Percentiles rank a stretch among this genome's conserved stretches.
Evolutionary conservation across 2,888 invertebrate species (phyloP).

Genomic region (Lasioglossum vierecki): DNA sequence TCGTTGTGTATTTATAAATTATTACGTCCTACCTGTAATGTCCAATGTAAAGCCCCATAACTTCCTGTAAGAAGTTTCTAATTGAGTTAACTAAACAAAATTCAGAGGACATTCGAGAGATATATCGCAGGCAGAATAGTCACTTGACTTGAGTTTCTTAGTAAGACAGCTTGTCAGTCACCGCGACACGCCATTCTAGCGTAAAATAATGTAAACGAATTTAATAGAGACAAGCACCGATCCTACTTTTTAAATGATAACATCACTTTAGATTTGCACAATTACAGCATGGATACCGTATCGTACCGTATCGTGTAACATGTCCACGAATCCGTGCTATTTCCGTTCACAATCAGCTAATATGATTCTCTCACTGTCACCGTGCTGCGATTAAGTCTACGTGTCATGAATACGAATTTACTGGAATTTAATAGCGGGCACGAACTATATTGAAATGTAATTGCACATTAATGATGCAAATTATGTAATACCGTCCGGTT

Average conservation of each 20-base stretch:
- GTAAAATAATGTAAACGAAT: too few species aligned
- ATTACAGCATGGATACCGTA: neutral
- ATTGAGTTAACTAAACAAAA: too few species aligned
- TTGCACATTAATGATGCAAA: neutral
- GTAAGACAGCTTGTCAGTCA: too few species aligned
- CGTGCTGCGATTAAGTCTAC: conserved; percentile 6
- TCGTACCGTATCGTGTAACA: conserved; percentile 5
- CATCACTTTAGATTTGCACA: neutral
- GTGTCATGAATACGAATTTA: conserved; percentile 11
- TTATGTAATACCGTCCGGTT: neutral
- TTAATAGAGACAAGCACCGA: too few species aligned
- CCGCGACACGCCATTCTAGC: too few species aligned
- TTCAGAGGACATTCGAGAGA: too few species aligned
- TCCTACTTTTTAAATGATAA: neutral
- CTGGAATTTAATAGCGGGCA: neutral
- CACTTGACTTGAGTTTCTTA: too few species aligned
- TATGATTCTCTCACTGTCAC: conserved; percentile 32
- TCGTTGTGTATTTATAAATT: too few species aligned
- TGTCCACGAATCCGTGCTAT: neutral
- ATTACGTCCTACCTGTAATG: too few species aligned
- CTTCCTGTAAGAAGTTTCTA: too few species aligned
- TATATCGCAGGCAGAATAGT: too few species aligned
- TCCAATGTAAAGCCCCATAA: too few species aligned
- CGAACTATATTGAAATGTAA: neutral
- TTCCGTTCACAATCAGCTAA: conserved; percentile 19